Percentiles rank a stretch among this genome's conserved stretches.
Evolutionary conservation across 2,113 vertebrate genomes (phyloP).

Genomic region (Procapra przewalskii): DNA sequence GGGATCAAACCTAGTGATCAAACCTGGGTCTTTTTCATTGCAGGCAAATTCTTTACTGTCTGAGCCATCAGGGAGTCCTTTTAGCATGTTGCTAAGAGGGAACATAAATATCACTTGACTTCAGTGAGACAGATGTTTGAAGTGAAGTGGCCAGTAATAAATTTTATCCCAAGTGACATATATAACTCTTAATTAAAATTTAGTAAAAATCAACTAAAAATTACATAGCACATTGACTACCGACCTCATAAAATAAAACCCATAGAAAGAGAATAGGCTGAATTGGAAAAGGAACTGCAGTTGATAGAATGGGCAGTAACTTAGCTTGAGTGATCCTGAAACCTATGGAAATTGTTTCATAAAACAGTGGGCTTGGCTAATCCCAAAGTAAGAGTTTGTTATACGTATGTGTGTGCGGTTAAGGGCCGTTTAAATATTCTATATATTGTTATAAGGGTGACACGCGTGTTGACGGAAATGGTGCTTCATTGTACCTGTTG

Average conservation of each 20-base stretch:
- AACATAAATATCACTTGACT: neutral
- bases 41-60: neutral
- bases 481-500: neutral
- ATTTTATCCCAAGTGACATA: neutral
- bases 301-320: neutral
- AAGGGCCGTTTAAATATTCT: neutral
- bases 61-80: neutral
- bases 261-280: neutral
- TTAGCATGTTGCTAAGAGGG: neutral
- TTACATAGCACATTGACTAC: neutral
- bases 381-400: neutral
- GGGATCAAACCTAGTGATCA: neutral
- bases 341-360: neutral
- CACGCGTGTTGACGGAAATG: neutral
- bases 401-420: neutral
- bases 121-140: neutral
- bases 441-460: neutral
- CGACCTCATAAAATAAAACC: neutral
- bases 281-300: neutral
- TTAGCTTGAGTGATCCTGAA: neutral
- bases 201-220: neutral
- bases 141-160: neutral
- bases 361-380: neutral
- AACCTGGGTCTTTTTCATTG: neutral
- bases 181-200: slow-evolving; percentile 1